phyloP scores from a whole-genome alignment of 1,140 invertebrate species.

The Colletes latitarsis region DNA sequence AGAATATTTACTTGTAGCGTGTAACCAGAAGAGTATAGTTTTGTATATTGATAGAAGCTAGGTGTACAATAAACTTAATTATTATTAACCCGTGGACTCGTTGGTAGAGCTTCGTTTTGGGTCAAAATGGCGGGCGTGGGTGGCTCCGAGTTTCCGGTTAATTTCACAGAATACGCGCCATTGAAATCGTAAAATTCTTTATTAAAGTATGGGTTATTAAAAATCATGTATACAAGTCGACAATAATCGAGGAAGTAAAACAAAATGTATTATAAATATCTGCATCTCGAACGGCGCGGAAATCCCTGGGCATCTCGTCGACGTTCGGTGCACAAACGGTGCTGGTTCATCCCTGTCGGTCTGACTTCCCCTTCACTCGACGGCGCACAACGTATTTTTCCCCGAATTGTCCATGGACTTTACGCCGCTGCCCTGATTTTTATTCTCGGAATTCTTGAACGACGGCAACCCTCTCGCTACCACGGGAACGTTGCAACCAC shows the following conservation, averaged over 20 bases:
- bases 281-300: not conserved
- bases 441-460: constrained; percentile 58
- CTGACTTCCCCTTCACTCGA: constrained; percentile 38
- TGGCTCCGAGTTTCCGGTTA: too few species aligned
- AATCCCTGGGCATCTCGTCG: not conserved
- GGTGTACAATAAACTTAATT: constrained; percentile 77
- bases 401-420: constrained; percentile 46
- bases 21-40: constrained; percentile 80
- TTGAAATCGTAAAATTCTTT: constrained; percentile 49
- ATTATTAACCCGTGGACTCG: constrained; percentile 64
- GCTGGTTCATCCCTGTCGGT: constrained; percentile 37
- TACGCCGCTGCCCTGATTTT: constrained; percentile 43
- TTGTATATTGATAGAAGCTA: constrained; percentile 79
- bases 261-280: constrained; percentile 32
- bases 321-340: constrained; percentile 27
- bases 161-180: not conserved
- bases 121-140: too few species aligned
- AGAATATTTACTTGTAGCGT: constrained; percentile 70
- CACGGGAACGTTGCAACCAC: constrained; percentile 52
- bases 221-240: constrained; percentile 45
- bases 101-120: not conserved
- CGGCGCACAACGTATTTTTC: constrained; percentile 56
- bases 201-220: constrained; percentile 54
- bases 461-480: constrained; percentile 39
- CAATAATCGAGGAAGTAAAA: constrained; percentile 45